phyloP scores from a whole-genome alignment of 2,113 vertebrate species.

The Chaetops frenatus region DNA sequence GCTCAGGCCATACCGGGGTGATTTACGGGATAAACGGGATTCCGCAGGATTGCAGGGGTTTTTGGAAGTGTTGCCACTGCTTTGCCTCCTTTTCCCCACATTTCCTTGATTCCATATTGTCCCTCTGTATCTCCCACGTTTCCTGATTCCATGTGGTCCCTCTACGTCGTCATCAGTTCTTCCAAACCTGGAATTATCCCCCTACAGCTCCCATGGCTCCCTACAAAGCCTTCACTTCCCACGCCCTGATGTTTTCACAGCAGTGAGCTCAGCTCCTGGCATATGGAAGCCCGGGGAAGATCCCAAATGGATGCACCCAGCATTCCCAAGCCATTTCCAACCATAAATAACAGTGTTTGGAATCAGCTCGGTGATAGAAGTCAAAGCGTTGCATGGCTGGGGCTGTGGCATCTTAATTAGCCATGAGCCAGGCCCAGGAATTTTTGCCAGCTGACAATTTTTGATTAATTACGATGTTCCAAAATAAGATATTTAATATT shows the following conservation, averaged over 20 bases:
- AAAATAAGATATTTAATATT: not conserved
- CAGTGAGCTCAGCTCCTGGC: not conserved
- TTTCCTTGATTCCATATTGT: no score
- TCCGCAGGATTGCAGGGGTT: not conserved
- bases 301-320: not conserved
- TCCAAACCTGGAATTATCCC: accelerated
- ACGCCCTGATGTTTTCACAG: not conserved
- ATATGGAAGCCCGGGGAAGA: not conserved
- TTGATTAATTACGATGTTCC: not conserved
- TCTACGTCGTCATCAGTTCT: not conserved
- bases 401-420: not conserved
- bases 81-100: not conserved
- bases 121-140: accelerated
- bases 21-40: not conserved
- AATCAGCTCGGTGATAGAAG: not conserved
- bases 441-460: not conserved
- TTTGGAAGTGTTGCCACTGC: accelerated
- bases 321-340: not conserved
- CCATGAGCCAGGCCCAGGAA: not conserved
- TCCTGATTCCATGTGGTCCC: not conserved
- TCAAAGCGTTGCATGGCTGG: not conserved
- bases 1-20: not conserved
- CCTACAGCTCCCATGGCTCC: not conserved
- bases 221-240: not conserved
- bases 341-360: not conserved